Base-by-base conservation (phyloP, 2,888 invertebrate species). In the Geophilus truncorum region DNA sequence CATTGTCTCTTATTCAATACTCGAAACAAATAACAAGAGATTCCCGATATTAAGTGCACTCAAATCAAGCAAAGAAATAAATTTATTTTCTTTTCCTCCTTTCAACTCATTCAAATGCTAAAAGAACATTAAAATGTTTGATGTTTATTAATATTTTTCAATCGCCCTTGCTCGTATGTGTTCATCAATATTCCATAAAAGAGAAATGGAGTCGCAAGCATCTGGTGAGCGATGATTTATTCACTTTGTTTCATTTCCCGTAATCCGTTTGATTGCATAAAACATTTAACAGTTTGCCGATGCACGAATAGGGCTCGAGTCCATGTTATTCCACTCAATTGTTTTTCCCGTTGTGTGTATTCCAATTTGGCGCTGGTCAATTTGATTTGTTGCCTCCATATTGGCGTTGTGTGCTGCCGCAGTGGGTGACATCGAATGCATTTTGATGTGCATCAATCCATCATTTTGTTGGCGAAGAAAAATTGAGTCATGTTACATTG, bases 401-500 rank as follows among this genome's bases (percentile, higher is more conserved):
- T 70, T 70, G 70, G 25, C 70, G 28, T 25, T 70, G 70, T 70
- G 70, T 70, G 70, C 70, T 28, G 70, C 70, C 70, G 28, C 70
- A 25, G 70, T 70, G 70, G 70, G 70, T 70, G 70, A 70, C 70
- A 25, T 28, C 25, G 28, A 70, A 70, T 70, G 70, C 70, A 70
- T 70, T 70, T 70, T 70, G 70, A 70, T 70, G 70, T 70, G 70
- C 70, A 70, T 70, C 70, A 70, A 70, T 70, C 70, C 70, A 70
- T 70, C 70, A 70, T 70, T 70, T 70, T 28, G 28, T 70, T 70
- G 70, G 70, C 28, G 70, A 70, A 70, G 70, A 70, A 70, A 70
- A 70, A 70, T 70, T 70, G 70, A 70, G 70, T 70, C 70, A 70
- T 70, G 70, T 70, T 70, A 70, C 70, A 70, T 70, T 70, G 70